Conservation (phyloP, 2,113 vertebrate species). For the Marcusenius ussheri region DNA sequence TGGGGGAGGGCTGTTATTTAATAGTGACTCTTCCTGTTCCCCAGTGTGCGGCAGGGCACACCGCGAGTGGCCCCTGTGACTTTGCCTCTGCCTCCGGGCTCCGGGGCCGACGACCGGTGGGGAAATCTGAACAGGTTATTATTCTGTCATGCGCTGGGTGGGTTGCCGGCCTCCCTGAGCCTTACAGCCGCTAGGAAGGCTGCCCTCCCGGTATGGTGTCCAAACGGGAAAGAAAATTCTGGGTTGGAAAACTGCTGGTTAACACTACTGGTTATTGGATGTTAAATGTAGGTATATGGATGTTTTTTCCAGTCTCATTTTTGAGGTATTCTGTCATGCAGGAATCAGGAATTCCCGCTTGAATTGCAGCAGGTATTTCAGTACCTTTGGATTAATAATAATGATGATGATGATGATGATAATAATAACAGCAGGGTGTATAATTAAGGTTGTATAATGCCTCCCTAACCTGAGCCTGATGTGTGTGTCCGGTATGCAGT, state of each 20-base stretch:
- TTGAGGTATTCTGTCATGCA: neutral
- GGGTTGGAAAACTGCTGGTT: neutral
- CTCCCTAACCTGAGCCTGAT: neutral
- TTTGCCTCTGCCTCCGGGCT: neutral
- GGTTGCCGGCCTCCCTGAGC: neutral
- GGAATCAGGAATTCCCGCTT: neutral
- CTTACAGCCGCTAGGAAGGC: neutral
- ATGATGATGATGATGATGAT: neutral
- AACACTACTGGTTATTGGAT: neutral
- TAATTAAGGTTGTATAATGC: neutral
- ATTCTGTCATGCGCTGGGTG: neutral
- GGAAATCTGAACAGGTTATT: neutral
- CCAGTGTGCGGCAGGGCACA: neutral
- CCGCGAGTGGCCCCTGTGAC: neutral
- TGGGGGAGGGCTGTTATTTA: neutral
- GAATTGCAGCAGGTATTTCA: neutral
- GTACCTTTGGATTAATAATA: neutral
- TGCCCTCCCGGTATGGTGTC: neutral
- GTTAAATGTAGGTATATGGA: neutral
- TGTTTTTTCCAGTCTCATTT: neutral
- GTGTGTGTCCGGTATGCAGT: neutral
- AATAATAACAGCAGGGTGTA: neutral
- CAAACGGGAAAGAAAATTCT: neutral
- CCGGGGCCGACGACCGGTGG: neutral
- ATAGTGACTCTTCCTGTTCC: neutral